Base-by-base conservation (phyloP, 2,888 invertebrate species). In the Boloria selene region DNA sequence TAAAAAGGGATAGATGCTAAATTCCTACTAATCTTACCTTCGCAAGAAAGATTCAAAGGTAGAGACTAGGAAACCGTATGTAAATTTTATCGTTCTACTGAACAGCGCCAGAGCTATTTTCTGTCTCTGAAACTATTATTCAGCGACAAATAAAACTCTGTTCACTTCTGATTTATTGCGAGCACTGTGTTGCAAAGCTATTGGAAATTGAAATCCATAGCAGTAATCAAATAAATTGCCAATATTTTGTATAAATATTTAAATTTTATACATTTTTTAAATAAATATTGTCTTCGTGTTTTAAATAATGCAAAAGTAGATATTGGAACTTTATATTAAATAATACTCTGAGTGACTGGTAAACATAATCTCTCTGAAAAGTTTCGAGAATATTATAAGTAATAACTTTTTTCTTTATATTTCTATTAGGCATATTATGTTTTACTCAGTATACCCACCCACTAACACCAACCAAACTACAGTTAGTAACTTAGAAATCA, bases 81-180 rank as follows among this genome's bases (percentile, higher is more conserved):
- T 61, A 66, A 66, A 66, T 56, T 61, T 65, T 17, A 65, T 56
- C 31, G 52, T 86, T 86, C 84, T 85, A 74, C 84, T 85, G 85
- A 82, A 78, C 75, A 82, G 16, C 26, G n/a, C 58, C 13, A 14
- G 10, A 22, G 54, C 58, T 26, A 4, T 16, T n/a, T 58, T 47
- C 58, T 45, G 45, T 45, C 14, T 47, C 58, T 26, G 16, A 31
- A 31, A 14, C 26, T 16, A 47, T 58, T 49, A 16, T 45, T 49
- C 58, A 45, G 49, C 31, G 47, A 58, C 47, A 58, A 26, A 49
- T 58, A 47, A 58, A 58, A 58, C 58, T 31, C 26, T 58, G 49
- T 49, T 58, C 45, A 49, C 58, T 6, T 58, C 31, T 58, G 58
- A 58, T 49, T 58, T 58, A 58, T 31, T 16, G 49, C 49, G 47